Evolutionary conservation across 2,113 vertebrate species (phyloP).

Genomic region (Egretta garzetta): DNA sequence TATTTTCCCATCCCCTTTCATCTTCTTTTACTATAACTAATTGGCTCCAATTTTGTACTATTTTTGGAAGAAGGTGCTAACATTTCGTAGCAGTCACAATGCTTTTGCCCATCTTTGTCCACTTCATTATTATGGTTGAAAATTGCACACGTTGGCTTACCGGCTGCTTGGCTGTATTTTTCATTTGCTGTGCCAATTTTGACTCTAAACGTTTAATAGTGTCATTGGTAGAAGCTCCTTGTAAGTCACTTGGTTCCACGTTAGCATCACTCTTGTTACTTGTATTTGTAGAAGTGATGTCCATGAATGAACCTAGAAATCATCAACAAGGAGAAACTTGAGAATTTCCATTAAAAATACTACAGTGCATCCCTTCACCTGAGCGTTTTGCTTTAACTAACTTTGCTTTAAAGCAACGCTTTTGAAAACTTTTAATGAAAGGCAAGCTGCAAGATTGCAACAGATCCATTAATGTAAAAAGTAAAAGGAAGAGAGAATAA

Average conservation of each 20-base stretch:
- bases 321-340: background rate
- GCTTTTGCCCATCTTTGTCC: background rate
- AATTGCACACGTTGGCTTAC: conserved; percentile 48
- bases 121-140: background rate
- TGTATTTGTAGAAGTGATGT: conserved; percentile 90
- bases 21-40: background rate
- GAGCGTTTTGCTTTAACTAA: background rate
- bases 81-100: background rate
- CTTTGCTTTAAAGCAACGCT: background rate
- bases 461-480: background rate
- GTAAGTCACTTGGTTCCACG: conserved; percentile 87
- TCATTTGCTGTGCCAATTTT: conserved; percentile 87
- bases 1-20: background rate
- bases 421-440: background rate
- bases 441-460: background rate
- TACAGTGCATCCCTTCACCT: background rate
- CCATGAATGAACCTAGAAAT: conserved; percentile 87
- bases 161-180: conserved; percentile 82
- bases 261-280: conserved; percentile 94
- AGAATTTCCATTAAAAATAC: background rate
- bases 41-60: background rate
- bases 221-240: conserved; percentile 90
- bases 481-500: background rate
- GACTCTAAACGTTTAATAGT: conserved; percentile 95
- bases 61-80: background rate